phyloP scores from a whole-genome alignment of 2,797 vertebrate genomes.

The Hirundo rustica region DNA sequence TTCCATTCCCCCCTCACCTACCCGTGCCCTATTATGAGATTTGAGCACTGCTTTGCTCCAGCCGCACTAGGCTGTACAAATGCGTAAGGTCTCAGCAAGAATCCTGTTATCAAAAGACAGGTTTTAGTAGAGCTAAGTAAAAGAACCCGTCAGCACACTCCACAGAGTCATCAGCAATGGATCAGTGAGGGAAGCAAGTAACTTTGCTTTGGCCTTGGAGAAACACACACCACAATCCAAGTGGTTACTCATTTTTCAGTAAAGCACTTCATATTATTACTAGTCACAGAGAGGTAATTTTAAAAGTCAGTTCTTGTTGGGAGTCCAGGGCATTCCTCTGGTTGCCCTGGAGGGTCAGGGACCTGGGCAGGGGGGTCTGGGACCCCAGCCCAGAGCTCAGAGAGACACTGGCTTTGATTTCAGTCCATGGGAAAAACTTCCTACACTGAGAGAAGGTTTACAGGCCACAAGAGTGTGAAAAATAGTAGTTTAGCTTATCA shows the following conservation, averaged over 20 bases:
- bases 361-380: too few relatives aligned
- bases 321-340: too few relatives aligned
- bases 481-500: too few relatives aligned
- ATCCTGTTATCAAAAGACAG: background rate
- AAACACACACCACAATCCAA: background rate
- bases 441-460: too few relatives aligned
- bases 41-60: background rate
- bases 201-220: background rate
- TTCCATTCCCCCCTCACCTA: background rate
- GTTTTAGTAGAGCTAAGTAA: background rate
- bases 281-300: background rate
- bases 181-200: background rate
- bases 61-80: background rate
- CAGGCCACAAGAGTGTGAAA: too few relatives aligned
- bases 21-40: background rate
- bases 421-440: too few relatives aligned
- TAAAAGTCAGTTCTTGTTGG: background rate
- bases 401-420: too few relatives aligned
- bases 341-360: too few relatives aligned
- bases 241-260: background rate
- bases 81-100: background rate
- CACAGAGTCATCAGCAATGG: background rate
- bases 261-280: background rate
- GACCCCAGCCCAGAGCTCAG: too few relatives aligned
- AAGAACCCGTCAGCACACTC: background rate